Evolutionary conservation across 2,888 invertebrate genomes (phyloP).

Genomic region (Eupelmus urozonus): DNA sequence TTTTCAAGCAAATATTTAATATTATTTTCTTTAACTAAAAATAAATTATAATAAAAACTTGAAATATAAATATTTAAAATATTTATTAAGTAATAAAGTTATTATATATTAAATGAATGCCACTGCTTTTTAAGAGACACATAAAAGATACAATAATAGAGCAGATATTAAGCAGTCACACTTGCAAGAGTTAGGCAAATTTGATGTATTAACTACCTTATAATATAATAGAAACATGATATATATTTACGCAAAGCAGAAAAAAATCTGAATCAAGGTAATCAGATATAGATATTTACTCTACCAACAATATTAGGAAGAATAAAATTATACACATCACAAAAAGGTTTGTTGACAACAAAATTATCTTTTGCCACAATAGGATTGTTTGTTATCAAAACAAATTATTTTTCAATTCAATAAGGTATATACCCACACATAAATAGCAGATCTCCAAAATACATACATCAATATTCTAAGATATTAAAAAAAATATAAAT

Average conservation of each 20-base stretch:
- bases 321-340: conserved; percentile 8
- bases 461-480: not conserved
- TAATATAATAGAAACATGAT: conserved; percentile 14
- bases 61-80: not conserved
- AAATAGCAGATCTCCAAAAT: not conserved
- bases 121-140: conserved; percentile 18
- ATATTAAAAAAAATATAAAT: not conserved
- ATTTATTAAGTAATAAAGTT: not conserved
- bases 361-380: not conserved
- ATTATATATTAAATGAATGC: not conserved
- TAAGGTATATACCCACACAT: conserved; percentile 6
- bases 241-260: conserved; percentile 29
- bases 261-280: conserved; percentile 4
- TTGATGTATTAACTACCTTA: conserved; percentile 4
- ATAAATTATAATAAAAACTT: not conserved
- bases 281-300: conserved; percentile 20
- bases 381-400: conserved; percentile 1
- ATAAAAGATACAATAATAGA: conserved; percentile 29
- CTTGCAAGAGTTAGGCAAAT: conserved; percentile 15
- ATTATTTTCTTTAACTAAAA: conserved; percentile 3
- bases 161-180: conserved; percentile 37
- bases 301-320: conserved; percentile 7
- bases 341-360: not conserved
- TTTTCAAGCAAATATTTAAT: conserved; percentile 24
- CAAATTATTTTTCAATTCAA: conserved; percentile 10